These are phyloP conservation scores for Cuculus canorus DNA, from an alignment of 2,797 vertebrate species.

Conservation along the genomic window DNA sequence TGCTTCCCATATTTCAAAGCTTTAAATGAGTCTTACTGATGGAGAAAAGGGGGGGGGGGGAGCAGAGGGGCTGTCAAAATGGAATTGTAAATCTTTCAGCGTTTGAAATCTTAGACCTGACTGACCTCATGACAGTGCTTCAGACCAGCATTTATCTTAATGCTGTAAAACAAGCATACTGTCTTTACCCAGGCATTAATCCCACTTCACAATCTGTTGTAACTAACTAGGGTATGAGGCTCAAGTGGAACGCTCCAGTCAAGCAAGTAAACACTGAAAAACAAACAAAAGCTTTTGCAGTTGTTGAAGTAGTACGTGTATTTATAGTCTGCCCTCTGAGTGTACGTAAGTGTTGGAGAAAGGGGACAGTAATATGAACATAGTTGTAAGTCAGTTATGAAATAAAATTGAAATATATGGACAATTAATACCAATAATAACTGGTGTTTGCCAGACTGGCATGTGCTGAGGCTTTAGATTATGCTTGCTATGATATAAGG, in stretches of 20 bases:
- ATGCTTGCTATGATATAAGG: background rate
- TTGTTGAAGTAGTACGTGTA: constrained; percentile 12
- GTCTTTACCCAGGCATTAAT: constrained; percentile 25
- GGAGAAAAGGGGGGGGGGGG: background rate
- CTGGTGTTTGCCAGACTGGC: background rate
- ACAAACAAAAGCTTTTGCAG: constrained; percentile 56
- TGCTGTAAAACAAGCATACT: constrained; percentile 40
- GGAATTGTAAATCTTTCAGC: constrained; percentile 40
- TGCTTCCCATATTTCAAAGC: constrained; percentile 60
- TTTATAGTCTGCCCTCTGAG: constrained; percentile 12
- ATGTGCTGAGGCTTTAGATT: background rate
- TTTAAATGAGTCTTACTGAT: constrained; percentile 54
- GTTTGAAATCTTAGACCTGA: constrained; percentile 53
- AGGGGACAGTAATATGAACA: background rate
- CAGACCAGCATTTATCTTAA: constrained; percentile 30
- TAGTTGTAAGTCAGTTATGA: background rate
- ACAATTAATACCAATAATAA: background rate
- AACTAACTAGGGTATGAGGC: constrained; percentile 20
- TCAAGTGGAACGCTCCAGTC: constrained; percentile 48
- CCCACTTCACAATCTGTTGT: constrained; percentile 36
- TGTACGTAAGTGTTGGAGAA: background rate
- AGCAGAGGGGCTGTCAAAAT: constrained; percentile 33
- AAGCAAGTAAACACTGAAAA: constrained; percentile 66
- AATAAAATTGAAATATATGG: background rate
- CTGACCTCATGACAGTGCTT: constrained; percentile 35